Evolutionary conservation across 2,888 invertebrate genomes (phyloP), one percentile per base, ranked within the genome.

Genomic region (Heliconius aoede): DNA sequence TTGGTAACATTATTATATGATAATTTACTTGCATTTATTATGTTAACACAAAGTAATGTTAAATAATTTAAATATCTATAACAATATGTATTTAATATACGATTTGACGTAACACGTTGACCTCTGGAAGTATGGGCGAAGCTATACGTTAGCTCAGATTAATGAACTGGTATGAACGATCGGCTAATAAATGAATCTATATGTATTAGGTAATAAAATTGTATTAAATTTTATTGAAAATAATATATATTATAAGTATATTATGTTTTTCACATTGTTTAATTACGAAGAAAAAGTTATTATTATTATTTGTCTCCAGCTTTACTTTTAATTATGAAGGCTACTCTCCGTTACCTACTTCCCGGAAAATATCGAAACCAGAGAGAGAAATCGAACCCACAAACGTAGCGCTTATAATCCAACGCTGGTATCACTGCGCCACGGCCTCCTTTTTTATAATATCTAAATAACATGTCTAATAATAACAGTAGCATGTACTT

Each of bases 31-130:
- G 21, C 21, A 62, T 62, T 62, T 28, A 65, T 65, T 65, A 36
- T 40, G 24, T 40, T 65, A 18, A 36, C 36, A 2, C 24, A 24
- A 26, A 65, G 24, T 65, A 65, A 40, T 40, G 65, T 65, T 15
- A 36, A 65, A 18, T 24, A 24, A 65, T 65, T 65, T 65, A 65
- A 36, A 36, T 65, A 65, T 65, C 40, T 36, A 65, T 24, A 65
- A 18, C n/a, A 21, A 36, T 36, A 36, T n/a, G 21, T 64, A 32
- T 32, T 21, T 11, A n/a, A 9, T 64, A 36, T 15, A n/a, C n/a
- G 11, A 36, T 65, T n/a, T n/a, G n/a, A 65, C 24, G 36, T 36
- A 36, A 65, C 65, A 7, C 15, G 65, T 65, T 65, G 65, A 65
- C 65, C 65, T 65, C 36, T 40, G 65, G 24, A 40, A 36, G 24